phyloP scores from a whole-genome alignment of 1,140 invertebrate species.

The Drosophila malerkotliana region DNA sequence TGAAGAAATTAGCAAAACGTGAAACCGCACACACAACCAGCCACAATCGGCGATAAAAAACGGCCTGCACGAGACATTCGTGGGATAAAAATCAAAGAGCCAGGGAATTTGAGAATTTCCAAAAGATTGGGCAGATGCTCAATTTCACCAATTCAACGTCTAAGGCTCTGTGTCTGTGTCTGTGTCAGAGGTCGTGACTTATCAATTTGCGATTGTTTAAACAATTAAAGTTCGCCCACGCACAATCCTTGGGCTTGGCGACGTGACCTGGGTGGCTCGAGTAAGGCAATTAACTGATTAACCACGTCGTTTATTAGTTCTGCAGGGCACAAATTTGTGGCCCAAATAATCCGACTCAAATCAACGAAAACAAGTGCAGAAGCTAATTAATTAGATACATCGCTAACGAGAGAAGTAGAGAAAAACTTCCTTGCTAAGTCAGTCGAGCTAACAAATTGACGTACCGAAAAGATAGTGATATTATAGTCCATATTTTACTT shows the following conservation, averaged over 20 bases:
- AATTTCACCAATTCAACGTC: constrained; percentile 1
- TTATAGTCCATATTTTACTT: not conserved
- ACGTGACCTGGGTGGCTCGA: constrained; percentile 36
- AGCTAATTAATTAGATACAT: constrained; percentile 41
- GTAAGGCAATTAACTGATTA: constrained; percentile 54
- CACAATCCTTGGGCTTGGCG: constrained; percentile 12
- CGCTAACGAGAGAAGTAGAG: not conserved
- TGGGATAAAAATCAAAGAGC: constrained; percentile 42
- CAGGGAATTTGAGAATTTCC: not conserved
- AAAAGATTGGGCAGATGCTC: constrained; percentile 21
- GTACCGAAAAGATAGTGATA: not conserved
- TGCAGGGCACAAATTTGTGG: constrained; percentile 5
- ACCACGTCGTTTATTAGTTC: constrained; percentile 3
- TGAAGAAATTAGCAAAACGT: constrained; percentile 67
- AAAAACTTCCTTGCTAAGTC: not conserved
- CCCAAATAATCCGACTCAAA: constrained; percentile 16
- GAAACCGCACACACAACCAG: constrained; percentile 51
- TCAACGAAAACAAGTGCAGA: constrained; percentile 1
- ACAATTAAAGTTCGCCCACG: constrained; percentile 57
- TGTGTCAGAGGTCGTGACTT: constrained; percentile 14
- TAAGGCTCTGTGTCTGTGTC: not conserved
- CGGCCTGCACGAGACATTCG: constrained; percentile 42
- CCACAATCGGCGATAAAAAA: constrained; percentile 1
- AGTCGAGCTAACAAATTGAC: too few species aligned
- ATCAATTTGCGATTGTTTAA: constrained; percentile 52